Evolutionary conservation across 2,888 invertebrate genomes (phyloP), one percentile per base, ranked within the genome.

Genomic region (Globia sparganii): DNA sequence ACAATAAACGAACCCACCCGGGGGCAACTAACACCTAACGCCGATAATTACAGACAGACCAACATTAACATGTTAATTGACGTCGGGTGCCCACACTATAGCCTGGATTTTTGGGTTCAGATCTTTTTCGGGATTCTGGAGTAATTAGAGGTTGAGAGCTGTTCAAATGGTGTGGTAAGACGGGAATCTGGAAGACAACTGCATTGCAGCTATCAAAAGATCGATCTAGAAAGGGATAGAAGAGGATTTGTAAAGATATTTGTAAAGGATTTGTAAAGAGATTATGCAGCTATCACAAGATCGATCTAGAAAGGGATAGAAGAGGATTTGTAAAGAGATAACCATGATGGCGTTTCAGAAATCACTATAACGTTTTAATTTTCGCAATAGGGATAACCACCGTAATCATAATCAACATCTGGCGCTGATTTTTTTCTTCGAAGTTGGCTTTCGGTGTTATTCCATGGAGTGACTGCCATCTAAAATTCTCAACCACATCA

Each of bases 1-100:
- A 88, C 83, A 70, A 86, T 64, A 85, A 81, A 80, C 85, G 81
- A 25, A 75, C 72, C 18, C 31, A 59, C 81, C 86, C 74, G 80
- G 73, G 76, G 88, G 69, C 77, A 71, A 21, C 56, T 89, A 74
- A 88, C 88, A 88, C 89, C 88, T 89, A 88, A 68, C 88, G 78
- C 72, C 61, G 40, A 62, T 88, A 89, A 88, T 88, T 88, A 88
- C 79, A 84, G 80, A 18, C 73, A 25, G 66, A 75, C 75, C 53
- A 62, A 77, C 79, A 80, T 88, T 88, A 77, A 88, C 71, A 75
- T 83, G 85, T 86, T 88, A 89, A 89, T 85, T 83, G 66, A 77
- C 31, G 85, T 67, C 74, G 84, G 81, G 84, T 87, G 72, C 6
- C 88, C 89, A 89, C 62, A 61, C 37, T 84, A n/a, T 61, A 56